Base-by-base conservation (phyloP, 1,140 invertebrate species). In the Drosophila gunungcola region DNA sequence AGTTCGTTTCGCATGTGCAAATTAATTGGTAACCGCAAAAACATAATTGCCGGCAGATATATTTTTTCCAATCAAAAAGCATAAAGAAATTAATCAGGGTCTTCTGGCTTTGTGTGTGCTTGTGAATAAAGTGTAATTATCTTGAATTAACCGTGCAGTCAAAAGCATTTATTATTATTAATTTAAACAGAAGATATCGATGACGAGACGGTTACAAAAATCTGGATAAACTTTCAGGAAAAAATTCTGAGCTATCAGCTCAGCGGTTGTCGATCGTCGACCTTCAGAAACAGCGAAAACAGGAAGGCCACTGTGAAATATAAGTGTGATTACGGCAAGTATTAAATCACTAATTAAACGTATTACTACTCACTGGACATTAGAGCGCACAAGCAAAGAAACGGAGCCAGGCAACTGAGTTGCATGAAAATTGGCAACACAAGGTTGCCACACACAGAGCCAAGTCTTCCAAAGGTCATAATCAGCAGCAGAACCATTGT, bases 401-500 rank as follows among this genome's bases (percentile, higher is more conserved):
- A 89, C 0, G 84, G 85, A 12, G 84, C 73, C 45, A 57, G 39
- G 12, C 84, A 89, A 32, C 42, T 58, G 0, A 84, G 27, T 55
- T 80, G 53, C 38, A 89, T 89, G 12, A 89, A 89, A 5, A 78
- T 7, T 0, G 84, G 85, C 48, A 89, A 9, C 16, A 84, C 10
- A 4, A 89, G 36, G 29, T 89, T 89, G 7, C 84, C 84, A 41
- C 46, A 16, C 3, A 84, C 61, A n/a, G 84, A 89, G 7, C 84
- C 84, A 7, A 84, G 41, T 5, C 84, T 78, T 3, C 84, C 84
- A 10, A 63, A 84, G n/a, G 80, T 89, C 84, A 89, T 89, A 1
- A 90, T 89, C 10, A 89, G n/a, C 34, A 89, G 27, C 4, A 89
- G 7, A 2, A 89, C 85, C 80, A 89, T 89, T n/a, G 84, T 89